Evolutionary conservation across 2,113 vertebrate species (phyloP).

Genomic region (Pachypanchax playfairii): DNA sequence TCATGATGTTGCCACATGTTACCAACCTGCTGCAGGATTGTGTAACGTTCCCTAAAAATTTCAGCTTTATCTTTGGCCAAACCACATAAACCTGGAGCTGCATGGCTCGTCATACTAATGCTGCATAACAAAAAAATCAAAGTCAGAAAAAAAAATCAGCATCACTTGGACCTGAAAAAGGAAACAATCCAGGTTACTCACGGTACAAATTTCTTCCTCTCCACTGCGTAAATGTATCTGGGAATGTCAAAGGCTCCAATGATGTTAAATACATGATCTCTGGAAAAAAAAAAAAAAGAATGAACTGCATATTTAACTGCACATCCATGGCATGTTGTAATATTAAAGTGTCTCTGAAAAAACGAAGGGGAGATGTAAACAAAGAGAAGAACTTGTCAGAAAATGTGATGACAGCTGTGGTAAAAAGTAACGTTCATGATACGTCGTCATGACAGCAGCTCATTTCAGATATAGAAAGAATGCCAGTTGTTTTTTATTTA

Average conservation of each 20-base stretch:
- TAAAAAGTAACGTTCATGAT: too few relatives aligned
- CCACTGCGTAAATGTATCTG: conserved; percentile 89
- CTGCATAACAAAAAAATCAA: conserved; percentile 67
- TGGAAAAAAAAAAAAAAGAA: too few relatives aligned
- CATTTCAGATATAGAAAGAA: too few relatives aligned
- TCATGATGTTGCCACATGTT: background rate
- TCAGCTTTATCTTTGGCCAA: conserved; percentile 92
- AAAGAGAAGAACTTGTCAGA: too few relatives aligned
- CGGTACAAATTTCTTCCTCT: conserved; percentile 97
- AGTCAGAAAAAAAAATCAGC: background rate
- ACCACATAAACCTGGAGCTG: conserved; percentile 86
- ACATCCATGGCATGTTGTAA: too few relatives aligned
- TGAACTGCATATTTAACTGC: too few relatives aligned
- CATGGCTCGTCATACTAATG: conserved; percentile 86
- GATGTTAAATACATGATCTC: conserved; percentile 94
- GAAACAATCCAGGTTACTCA: conserved; percentile 77
- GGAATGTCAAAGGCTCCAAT: conserved; percentile 96
- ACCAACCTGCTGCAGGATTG: conserved; percentile 88
- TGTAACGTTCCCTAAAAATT: conserved; percentile 91
- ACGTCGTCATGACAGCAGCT: too few relatives aligned
- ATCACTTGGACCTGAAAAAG: background rate
- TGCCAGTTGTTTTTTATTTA: too few relatives aligned
- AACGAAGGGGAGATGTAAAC: too few relatives aligned
- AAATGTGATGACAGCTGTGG: too few relatives aligned
- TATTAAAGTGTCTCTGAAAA: too few relatives aligned